Conservation (phyloP, 1,140 invertebrate genomes). For the Periplaneta americana region DNA sequence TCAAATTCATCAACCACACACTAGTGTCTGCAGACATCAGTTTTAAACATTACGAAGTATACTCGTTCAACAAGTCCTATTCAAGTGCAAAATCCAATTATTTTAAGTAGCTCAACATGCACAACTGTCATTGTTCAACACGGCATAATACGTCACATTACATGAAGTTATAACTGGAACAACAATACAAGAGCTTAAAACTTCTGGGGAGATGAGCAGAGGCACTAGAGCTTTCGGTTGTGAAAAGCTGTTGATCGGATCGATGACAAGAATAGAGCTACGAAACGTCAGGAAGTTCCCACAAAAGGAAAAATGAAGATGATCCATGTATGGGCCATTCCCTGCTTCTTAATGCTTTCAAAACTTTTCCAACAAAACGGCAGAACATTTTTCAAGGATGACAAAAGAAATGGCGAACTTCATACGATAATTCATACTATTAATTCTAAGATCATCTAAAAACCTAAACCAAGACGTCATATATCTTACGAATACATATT, state of each 20-base stretch:
- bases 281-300: not conserved
- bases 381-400: too few relatives aligned
- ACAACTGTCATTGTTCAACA: not conserved
- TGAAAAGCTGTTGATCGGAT: not conserved
- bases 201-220: not conserved
- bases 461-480: too few relatives aligned
- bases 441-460: too few relatives aligned
- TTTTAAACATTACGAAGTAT: not conserved
- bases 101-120: not conserved
- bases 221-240: not conserved
- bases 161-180: not conserved
- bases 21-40: not conserved
- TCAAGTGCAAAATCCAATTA: not conserved
- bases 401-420: too few relatives aligned
- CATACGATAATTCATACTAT: too few relatives aligned
- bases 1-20: too few relatives aligned
- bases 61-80: not conserved
- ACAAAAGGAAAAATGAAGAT: too few relatives aligned
- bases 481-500: too few relatives aligned
- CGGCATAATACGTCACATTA: not conserved
- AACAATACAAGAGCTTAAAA: not conserved
- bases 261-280: not conserved
- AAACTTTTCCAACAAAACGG: too few relatives aligned
- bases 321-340: too few relatives aligned
- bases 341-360: too few relatives aligned